Evolutionary conservation across 2,888 invertebrate genomes (phyloP).

Genomic region (Hydrotaea cyrtoneurina): DNA sequence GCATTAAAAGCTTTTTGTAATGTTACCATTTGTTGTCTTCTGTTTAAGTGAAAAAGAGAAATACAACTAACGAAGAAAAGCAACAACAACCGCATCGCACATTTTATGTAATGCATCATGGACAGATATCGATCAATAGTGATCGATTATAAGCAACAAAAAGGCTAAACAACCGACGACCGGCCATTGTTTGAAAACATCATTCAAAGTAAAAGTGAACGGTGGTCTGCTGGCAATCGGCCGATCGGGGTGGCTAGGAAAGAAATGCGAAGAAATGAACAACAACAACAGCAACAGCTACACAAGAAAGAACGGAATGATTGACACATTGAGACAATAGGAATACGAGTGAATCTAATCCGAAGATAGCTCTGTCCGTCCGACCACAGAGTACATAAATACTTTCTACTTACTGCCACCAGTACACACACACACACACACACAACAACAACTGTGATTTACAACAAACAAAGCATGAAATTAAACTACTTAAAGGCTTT

Average conservation of each 20-base stretch:
- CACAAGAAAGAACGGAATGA: slow-evolving; percentile 46
- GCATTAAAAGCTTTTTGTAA: slow-evolving; percentile 36
- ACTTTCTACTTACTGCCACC: slow-evolving; percentile 51
- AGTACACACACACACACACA: not conserved
- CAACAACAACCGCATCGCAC: slow-evolving; percentile 23
- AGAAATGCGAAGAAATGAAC: not conserved
- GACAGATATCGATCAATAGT: slow-evolving; percentile 56
- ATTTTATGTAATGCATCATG: slow-evolving; percentile 50
- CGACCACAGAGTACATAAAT: slow-evolving; percentile 6
- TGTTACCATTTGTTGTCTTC: slow-evolving; percentile 11
- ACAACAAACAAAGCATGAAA: slow-evolving; percentile 48
- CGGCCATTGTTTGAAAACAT: slow-evolving; percentile 46
- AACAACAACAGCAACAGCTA: too few relatives aligned
- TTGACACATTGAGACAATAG: slow-evolving; percentile 65
- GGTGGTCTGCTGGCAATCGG: slow-evolving; percentile 16
- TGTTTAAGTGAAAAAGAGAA: slow-evolving; percentile 13
- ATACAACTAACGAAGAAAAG: not conserved
- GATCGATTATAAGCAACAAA: slow-evolving; percentile 51
- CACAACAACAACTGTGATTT: slow-evolving; percentile 14
- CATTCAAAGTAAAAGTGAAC: slow-evolving; percentile 58
- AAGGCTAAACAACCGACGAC: slow-evolving; percentile 32
- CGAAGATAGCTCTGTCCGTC: slow-evolving; percentile 14
- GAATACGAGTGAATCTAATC: slow-evolving; percentile 55
- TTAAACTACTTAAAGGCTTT: slow-evolving; percentile 55
- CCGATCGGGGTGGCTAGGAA: not conserved